Evolutionary conservation across 2,797 vertebrate genomes (phyloP), one percentile per base, ranked within the genome.

Genomic region (Lates japonicus): DNA sequence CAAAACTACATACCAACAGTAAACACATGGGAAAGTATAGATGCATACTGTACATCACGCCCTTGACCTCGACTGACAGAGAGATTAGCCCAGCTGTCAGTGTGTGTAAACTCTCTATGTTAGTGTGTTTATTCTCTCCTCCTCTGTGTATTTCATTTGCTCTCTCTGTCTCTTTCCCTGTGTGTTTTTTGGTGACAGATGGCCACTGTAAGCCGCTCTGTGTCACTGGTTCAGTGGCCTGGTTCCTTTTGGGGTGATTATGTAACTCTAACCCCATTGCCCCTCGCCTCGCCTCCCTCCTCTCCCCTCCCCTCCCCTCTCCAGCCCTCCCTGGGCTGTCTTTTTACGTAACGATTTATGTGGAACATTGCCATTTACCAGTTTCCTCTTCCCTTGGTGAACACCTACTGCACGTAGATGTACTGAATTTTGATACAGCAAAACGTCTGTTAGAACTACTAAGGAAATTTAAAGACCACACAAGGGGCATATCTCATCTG

Each of bases 161-260:
- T 65, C 49, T 62, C 42, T 70, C 63, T 57, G 48, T 60, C 51
- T 51, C 62, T 70, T 74, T 67, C 59, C 75, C 70, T 73, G 63
- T 70, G 58, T 87, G 82, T 85, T 78, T 29, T 80, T 76, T 70
- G 65, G 82, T 90, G 89, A 90, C 93, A 94, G 93, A 94, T 93
- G 90, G 91, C 60, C 67, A 64, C 84, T 87, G 83, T 88, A 86
- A 90, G 82, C 84, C 59, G 89, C 90, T 91, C 80, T 84, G 74
- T 90, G 85, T 92, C 92, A 90, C 78, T 90, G 91, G 90, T 88
- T 90, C 87, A 90, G 80, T 93, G 90, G 88, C 92, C 92, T 92
- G 88, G 73, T 94, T 95, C 74, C 83, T 91, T 91, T 90, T 83
- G 80, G 74, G 83, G 52, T 78, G 71, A 85, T 95, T 94, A 94